These are phyloP conservation scores for Periparus ater DNA, from an alignment of 2,797 vertebrate genomes.

Conservation along the genomic window DNA sequence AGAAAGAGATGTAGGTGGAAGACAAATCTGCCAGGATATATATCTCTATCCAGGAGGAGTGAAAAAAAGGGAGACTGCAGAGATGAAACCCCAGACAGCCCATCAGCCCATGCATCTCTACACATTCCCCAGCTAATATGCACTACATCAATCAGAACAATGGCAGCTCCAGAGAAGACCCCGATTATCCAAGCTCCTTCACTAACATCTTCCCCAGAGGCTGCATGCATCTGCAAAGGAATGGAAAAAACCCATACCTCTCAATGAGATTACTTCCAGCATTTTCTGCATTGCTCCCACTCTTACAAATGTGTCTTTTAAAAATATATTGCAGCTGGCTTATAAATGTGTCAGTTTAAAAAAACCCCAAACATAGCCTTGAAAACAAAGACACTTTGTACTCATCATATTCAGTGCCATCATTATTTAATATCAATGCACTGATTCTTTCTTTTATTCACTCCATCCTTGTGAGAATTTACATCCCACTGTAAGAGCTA, in stretches of 20 bases:
- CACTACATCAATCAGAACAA: slow-evolving; percentile 33
- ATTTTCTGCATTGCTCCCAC: slow-evolving; percentile 2
- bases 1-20: slow-evolving; percentile 17
- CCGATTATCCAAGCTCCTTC: slow-evolving; percentile 29
- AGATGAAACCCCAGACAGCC: slow-evolving; percentile 1
- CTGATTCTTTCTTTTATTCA: slow-evolving; percentile 35
- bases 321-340: slow-evolving; percentile 13
- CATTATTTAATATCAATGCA: slow-evolving; percentile 56
- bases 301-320: background rate
- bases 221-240: background rate
- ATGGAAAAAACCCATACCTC: background rate
- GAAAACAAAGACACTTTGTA: slow-evolving; percentile 50
- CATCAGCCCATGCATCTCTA: background rate
- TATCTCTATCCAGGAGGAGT: background rate
- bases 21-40: background rate
- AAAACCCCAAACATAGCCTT: background rate
- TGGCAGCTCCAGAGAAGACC: slow-evolving; percentile 10
- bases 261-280: slow-evolving; percentile 8
- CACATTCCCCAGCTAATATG: slow-evolving; percentile 3
- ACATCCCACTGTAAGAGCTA: slow-evolving; percentile 21
- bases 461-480: background rate
- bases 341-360: background rate
- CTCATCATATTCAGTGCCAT: slow-evolving; percentile 25
- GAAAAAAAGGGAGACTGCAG: slow-evolving; percentile 4
- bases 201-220: slow-evolving; percentile 37